Evolutionary conservation across 2,113 vertebrate genomes (phyloP).

Genomic region (Tricholaema leucomelas): DNA sequence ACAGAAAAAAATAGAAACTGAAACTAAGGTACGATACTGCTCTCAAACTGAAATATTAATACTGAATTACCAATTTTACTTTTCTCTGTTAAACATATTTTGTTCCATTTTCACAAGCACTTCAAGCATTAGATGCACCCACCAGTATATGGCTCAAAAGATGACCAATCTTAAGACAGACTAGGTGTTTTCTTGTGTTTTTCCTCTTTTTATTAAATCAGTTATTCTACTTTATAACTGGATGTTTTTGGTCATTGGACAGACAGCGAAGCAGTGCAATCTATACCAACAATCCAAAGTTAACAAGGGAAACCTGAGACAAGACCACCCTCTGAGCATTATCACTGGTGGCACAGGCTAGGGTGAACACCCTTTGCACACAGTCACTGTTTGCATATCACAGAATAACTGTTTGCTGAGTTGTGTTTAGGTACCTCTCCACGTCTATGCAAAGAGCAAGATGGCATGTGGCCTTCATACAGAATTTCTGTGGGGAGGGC

Average conservation of each 20-base stretch:
- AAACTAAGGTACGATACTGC: neutral
- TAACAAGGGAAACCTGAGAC: neutral
- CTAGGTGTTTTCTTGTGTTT: neutral
- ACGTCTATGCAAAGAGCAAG: neutral
- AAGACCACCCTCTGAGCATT: slow-evolving; percentile 7
- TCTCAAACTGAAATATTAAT: neutral
- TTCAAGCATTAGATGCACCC: neutral
- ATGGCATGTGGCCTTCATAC: neutral
- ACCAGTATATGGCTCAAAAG: neutral
- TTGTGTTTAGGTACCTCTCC: slow-evolving; percentile 1
- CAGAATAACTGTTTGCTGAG: slow-evolving; percentile 59
- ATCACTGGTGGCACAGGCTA: neutral
- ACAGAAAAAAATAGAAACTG: neutral
- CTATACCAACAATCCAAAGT: neutral
- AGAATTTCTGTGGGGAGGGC: neutral
- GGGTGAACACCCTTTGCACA: slow-evolving; percentile 37
- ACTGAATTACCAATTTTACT: neutral
- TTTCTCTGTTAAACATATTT: neutral
- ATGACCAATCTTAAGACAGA: neutral
- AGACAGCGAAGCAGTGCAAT: neutral
- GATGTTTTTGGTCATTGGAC: slow-evolving; percentile 33
- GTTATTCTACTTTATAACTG: neutral
- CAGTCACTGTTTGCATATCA: slow-evolving; percentile 53
- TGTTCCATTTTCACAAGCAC: neutral
- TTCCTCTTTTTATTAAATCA: neutral